A percentile compares a stretch with the other conserved stretches of the same genome.
Conservation (phyloP, 2,888 invertebrate species). For the Koerneria pararmatus region DNA sequence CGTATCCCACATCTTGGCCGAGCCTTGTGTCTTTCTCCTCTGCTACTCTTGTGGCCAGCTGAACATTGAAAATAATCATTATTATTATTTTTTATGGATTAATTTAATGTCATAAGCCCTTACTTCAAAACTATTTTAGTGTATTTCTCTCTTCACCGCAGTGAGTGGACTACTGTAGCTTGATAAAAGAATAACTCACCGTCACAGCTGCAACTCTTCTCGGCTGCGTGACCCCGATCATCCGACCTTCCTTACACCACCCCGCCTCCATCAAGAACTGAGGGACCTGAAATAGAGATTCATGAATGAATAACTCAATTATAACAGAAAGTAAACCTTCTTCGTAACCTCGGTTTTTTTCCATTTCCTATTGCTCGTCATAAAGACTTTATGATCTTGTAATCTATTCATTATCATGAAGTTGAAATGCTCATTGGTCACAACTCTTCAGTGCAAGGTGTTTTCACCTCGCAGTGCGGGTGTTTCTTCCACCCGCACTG, state of each 20-base stretch:
- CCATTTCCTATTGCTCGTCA: no score
- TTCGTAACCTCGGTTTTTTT: no score
- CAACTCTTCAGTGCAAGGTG: no score
- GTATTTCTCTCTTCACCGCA: no score
- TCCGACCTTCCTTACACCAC: slow-evolving; percentile 73
- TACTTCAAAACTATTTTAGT: no score
- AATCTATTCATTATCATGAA: neutral
- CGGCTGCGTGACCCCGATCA: slow-evolving; percentile 86
- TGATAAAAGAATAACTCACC: slow-evolving; percentile 47
- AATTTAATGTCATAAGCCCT: no score
- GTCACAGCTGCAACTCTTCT: slow-evolving; percentile 83
- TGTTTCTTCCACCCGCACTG: no score
- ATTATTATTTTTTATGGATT: no score
- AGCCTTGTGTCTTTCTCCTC: slow-evolving; percentile 78
- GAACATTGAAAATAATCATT: slow-evolving; percentile 22
- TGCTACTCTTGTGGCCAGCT: slow-evolving; percentile 80
- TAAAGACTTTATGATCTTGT: neutral
- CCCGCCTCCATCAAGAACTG: slow-evolving; percentile 85
- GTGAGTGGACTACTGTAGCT: no score
- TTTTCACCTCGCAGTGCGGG: no score
- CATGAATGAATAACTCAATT: slow-evolving; percentile 9
- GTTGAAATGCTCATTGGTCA: no score
- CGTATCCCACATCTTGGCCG: slow-evolving; percentile 78
- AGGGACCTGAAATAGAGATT: slow-evolving; percentile 36
- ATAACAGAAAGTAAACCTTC: no score